Percentiles rank a stretch among this genome's conserved stretches.
These are phyloP conservation scores for Phalacrocorax pelagicus DNA, from an alignment of 2,113 vertebrate genomes.

Conservation along the genomic window DNA sequence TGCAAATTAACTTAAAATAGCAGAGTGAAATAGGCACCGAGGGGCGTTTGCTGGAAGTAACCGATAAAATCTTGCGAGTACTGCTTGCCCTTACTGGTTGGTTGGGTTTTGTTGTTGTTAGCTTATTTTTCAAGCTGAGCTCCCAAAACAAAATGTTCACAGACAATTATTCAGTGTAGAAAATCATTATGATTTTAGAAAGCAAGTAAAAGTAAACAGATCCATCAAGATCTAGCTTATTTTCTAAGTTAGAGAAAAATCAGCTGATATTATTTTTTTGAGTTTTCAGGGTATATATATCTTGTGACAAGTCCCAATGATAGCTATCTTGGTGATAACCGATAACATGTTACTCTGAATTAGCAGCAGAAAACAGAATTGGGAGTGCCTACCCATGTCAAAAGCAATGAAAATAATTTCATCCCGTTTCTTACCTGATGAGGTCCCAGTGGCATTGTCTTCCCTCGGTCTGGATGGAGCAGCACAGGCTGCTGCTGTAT, in stretches of 20 bases:
- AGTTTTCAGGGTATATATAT: not conserved
- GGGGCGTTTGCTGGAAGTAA: not conserved
- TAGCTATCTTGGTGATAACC: not conserved
- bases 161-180: not conserved
- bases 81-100: conserved; percentile 22
- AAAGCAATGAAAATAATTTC: not conserved
- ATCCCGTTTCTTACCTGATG: not conserved
- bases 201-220: not conserved
- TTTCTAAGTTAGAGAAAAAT: not conserved
- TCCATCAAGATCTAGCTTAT: not conserved
- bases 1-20: conserved; percentile 38
- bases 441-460: not conserved
- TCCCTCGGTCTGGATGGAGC: not conserved
- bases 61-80: conserved; percentile 5
- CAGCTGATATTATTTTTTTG: not conserved
- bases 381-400: not conserved
- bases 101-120: conserved; percentile 21
- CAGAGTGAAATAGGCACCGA: not conserved
- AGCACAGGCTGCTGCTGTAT: not conserved
- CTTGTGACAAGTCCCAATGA: not conserved
- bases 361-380: not conserved
- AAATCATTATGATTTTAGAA: not conserved
- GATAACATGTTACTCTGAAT: not conserved
- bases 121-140: not conserved
- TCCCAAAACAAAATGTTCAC: not conserved